phyloP scores from a whole-genome alignment of 2,797 vertebrate species.

The Naso thynnoides region DNA sequence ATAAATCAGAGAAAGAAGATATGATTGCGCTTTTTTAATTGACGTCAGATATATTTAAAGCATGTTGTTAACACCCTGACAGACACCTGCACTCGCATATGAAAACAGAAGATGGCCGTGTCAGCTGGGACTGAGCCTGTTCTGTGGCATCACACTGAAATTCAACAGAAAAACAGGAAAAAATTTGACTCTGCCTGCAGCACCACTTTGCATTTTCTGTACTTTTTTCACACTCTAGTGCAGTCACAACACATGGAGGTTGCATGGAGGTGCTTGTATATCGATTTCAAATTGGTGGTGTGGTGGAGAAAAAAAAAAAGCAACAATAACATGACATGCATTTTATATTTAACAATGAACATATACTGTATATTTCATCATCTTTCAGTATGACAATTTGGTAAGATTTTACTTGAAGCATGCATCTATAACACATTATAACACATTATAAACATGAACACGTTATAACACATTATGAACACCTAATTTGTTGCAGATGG shows the following conservation, averaged over 20 bases:
- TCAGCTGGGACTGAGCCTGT: not conserved
- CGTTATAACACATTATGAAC: too few species aligned
- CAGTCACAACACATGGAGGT: conserved; percentile 19
- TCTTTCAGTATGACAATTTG: not conserved
- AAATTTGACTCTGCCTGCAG: not conserved
- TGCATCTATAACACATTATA: too few species aligned
- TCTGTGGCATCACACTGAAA: not conserved
- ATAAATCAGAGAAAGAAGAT: conserved; percentile 1
- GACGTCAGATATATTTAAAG: not conserved
- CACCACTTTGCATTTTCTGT: conserved; percentile 10
- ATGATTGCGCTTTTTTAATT: not conserved
- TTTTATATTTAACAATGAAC: not conserved
- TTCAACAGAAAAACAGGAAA: not conserved
- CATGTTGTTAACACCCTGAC: conserved; percentile 1
- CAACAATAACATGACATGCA: not conserved
- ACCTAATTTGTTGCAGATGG: too few species aligned
- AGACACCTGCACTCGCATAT: conserved; percentile 1
- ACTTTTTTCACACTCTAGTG: conserved; percentile 2
- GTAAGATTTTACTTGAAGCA: too few species aligned
- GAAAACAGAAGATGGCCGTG: conserved; percentile 1
- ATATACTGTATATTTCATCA: not conserved
- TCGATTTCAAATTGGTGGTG: not conserved
- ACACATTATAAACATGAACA: too few species aligned
- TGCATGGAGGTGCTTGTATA: too few species aligned
- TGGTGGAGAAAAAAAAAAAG: not conserved